Conservation (phyloP, 2,888 invertebrate genomes). For the Pollenia griseotomentosa region DNA sequence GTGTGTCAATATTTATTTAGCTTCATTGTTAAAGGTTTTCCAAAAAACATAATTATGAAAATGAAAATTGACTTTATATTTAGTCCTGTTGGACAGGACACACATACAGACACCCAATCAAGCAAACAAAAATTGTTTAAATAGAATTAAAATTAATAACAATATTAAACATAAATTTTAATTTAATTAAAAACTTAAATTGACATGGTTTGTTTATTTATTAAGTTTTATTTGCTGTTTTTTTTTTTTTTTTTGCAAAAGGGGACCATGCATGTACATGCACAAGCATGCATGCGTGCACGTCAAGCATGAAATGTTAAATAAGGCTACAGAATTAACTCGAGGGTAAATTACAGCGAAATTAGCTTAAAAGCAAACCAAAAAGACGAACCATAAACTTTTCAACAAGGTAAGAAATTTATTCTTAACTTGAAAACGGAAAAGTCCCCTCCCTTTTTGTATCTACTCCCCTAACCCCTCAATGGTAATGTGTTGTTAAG, state of each 20-base stretch:
- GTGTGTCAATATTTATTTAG: constrained; percentile 71
- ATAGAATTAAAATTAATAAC: constrained; percentile 71
- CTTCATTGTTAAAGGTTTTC: constrained; percentile 28
- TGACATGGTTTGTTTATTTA: constrained; percentile 56
- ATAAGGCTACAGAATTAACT: constrained; percentile 48
- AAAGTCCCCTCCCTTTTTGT: background rate
- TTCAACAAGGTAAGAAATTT: constrained; percentile 33
- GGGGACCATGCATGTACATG: constrained; percentile 35
- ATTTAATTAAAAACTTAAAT: constrained; percentile 68
- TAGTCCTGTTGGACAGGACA: constrained; percentile 1
- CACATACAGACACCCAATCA: background rate
- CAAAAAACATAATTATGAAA: constrained; percentile 43
- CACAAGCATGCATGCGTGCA: constrained; percentile 28
- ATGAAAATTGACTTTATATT: constrained; percentile 65
- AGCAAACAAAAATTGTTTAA: constrained; percentile 45
- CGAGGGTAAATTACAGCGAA: constrained; percentile 40
- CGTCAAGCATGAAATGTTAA: constrained; percentile 42
- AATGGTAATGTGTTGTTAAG: constrained; percentile 42
- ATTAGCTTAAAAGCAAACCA: constrained; percentile 51
- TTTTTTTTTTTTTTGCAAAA: background rate
- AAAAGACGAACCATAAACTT: constrained; percentile 8
- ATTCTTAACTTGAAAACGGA: background rate
- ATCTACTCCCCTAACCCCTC: background rate
- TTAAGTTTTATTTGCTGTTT: background rate
- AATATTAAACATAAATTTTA: constrained; percentile 66